Percentiles rank a stretch among this genome's conserved stretches.
These are phyloP conservation scores for Hypotaenidia okinawae DNA, from an alignment of 2,797 vertebrate genomes.

Conservation along the genomic window DNA sequence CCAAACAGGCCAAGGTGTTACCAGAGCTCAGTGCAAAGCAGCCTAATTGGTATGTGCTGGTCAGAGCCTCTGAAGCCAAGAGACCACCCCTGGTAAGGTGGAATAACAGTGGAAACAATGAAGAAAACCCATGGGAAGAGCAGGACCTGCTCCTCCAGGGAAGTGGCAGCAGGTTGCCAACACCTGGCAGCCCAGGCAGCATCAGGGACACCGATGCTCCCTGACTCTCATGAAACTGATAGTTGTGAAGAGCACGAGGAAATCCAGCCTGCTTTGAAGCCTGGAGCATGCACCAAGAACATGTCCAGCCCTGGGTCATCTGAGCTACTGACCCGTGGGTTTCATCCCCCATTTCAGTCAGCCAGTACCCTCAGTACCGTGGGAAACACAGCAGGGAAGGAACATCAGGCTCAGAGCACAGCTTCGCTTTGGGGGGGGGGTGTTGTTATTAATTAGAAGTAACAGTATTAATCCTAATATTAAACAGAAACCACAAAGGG, in stretches of 20 bases:
- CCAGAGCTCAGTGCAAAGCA: not conserved
- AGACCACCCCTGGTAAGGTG: not conserved
- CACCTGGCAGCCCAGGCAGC: not conserved
- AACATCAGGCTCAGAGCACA: not conserved
- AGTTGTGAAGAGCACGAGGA: not conserved
- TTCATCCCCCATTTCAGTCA: accelerated
- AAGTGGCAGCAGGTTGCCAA: accelerated
- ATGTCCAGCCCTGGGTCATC: not conserved
- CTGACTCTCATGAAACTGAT: accelerated
- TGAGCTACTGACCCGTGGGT: not conserved
- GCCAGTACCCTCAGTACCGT: not conserved
- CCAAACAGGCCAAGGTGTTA: not conserved
- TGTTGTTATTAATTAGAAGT: not conserved
- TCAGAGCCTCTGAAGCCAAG: not conserved
- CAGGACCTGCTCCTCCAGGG: not conserved
- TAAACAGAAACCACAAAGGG: not conserved
- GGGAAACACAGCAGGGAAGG: slow-evolving; percentile 2
- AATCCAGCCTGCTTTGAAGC: not conserved
- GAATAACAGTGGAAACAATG: not conserved
- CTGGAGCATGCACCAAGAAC: not conserved
- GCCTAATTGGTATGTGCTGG: not conserved
- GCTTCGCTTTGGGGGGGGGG: not conserved
- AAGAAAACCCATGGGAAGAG: not conserved
- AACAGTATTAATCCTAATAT: not conserved
- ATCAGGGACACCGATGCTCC: accelerated